These are phyloP conservation scores for Ammodytes marinus DNA, from an alignment of 2,113 vertebrate genomes.

Conservation along the genomic window DNA sequence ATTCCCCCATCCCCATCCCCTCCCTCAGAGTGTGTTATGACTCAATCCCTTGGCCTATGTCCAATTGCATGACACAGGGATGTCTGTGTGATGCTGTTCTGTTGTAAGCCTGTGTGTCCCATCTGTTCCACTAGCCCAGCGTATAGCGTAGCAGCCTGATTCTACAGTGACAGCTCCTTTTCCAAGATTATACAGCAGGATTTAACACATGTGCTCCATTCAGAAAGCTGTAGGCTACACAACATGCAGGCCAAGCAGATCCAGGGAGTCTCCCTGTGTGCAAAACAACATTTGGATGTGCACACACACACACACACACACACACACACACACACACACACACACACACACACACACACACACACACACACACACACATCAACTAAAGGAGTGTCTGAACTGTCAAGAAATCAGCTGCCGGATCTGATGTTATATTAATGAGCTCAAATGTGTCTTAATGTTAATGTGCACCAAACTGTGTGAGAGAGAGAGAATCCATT, in stretches of 20 bases:
- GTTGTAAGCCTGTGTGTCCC: slow-evolving; percentile 59
- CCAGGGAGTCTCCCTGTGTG: slow-evolving; percentile 30
- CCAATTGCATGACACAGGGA: slow-evolving; percentile 36
- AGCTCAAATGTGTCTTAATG: slow-evolving; percentile 14
- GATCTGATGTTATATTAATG: slow-evolving; percentile 12
- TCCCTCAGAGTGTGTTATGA: slow-evolving; percentile 47
- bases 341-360: too few relatives aligned
- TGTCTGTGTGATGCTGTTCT: slow-evolving; percentile 47
- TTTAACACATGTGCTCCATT: slow-evolving; percentile 66
- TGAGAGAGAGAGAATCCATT: slow-evolving; percentile 6
- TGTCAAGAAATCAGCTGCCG: not conserved
- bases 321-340: too few relatives aligned
- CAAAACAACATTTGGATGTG: slow-evolving; percentile 35
- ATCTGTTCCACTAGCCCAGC: slow-evolving; percentile 64
- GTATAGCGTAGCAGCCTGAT: slow-evolving; percentile 38
- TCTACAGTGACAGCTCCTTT: slow-evolving; percentile 57
- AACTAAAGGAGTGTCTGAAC: not conserved
- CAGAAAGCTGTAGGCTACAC: slow-evolving; percentile 55
- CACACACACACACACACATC: too few relatives aligned
- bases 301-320: slow-evolving; percentile 5
- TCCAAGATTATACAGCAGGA: slow-evolving; percentile 30
- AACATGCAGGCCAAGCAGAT: slow-evolving; percentile 37
- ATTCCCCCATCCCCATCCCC: not conserved
- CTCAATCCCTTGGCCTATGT: slow-evolving; percentile 59
- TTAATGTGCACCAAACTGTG: slow-evolving; percentile 10